Evolutionary conservation across 35 echinoderm and acorn worm species (phyloP).

Genomic region (Diadema setosum): DNA sequence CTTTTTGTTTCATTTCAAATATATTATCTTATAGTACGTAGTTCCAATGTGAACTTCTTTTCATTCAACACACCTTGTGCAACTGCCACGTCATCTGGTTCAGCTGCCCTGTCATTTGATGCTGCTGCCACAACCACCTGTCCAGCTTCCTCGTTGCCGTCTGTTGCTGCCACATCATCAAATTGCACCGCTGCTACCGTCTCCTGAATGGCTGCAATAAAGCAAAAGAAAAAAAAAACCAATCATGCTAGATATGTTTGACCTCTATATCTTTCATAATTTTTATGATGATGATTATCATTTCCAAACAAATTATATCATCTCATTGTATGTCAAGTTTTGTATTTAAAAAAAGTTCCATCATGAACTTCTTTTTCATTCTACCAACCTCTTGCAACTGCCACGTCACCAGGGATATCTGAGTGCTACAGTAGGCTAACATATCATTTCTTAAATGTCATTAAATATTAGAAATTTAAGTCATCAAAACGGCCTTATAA

Average conservation of each 20-base stretch:
- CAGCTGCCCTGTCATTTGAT: not conserved
- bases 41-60: not conserved
- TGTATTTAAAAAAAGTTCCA: not conserved
- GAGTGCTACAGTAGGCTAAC: not conserved
- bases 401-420: no score
- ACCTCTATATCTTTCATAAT: not conserved
- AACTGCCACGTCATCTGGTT: not conserved
- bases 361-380: not conserved
- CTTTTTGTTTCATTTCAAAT: no score
- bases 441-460: not conserved
- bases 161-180: not conserved
- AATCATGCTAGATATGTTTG: not conserved
- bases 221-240: not conserved
- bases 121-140: not conserved
- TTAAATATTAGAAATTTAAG: not conserved
- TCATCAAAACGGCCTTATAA: no score
- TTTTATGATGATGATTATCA: not conserved
- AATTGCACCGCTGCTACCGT: not conserved
- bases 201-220: not conserved
- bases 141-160: not conserved
- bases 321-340: not conserved
- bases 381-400: not conserved
- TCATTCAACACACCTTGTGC: not conserved
- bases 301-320: not conserved
- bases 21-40: no score